phyloP scores from a whole-genome alignment of 2,113 vertebrate genomes.

The Eurypyga helias region DNA sequence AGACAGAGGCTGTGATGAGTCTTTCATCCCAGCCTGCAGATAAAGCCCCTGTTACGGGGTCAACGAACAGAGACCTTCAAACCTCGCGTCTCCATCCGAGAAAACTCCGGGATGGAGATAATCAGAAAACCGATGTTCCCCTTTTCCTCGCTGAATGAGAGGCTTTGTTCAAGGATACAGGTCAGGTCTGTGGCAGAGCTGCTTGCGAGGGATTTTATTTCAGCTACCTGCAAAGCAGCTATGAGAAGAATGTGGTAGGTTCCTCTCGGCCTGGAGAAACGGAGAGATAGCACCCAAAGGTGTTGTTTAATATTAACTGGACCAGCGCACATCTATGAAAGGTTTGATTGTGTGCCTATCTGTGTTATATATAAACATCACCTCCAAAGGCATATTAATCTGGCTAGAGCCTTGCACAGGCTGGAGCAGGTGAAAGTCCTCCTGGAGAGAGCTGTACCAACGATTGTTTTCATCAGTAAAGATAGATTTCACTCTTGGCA shows the following conservation, averaged over 20 bases:
- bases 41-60: not conserved
- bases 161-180: conserved; percentile 34
- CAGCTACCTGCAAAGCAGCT: not conserved
- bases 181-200: not conserved
- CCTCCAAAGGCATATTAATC: not conserved
- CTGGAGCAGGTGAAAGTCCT: conserved; percentile 36
- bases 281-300: not conserved
- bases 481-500: not conserved
- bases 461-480: not conserved
- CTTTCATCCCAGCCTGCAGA: not conserved
- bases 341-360: not conserved
- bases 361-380: not conserved
- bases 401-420: not conserved
- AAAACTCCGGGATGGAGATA: not conserved
- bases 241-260: conserved; percentile 47
- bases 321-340: not conserved
- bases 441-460: not conserved
- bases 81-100: accelerated
- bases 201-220: not conserved
- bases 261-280: not conserved
- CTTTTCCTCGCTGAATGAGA: not conserved
- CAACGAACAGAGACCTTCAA: not conserved
- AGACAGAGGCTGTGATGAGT: not conserved
- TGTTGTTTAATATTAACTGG: conserved; percentile 38
- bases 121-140: not conserved